Percentiles rank a stretch among this genome's conserved stretches.
Evolutionary conservation across 2,888 invertebrate species (phyloP).

Genomic region (Cerastis rubricosa): DNA sequence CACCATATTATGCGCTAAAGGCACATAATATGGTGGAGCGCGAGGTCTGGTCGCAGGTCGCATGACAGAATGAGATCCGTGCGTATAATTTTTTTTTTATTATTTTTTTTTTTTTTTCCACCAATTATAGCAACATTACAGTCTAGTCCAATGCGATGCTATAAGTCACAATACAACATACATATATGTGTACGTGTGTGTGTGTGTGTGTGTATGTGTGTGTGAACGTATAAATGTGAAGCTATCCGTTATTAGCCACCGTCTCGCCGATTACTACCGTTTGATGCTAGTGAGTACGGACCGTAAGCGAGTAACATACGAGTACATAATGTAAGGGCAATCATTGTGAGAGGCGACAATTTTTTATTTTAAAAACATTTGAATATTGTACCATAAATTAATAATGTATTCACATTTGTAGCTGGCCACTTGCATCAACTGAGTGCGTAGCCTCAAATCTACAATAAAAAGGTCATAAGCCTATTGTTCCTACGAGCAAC

Average conservation of each 20-base stretch:
- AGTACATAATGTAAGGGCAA: not conserved
- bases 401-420: conserved; percentile 20
- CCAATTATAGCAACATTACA: too few relatives aligned
- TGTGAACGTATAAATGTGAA: not conserved
- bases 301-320: not conserved
- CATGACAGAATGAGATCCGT: not conserved
- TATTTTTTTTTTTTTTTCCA: too few relatives aligned
- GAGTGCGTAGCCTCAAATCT: conserved; percentile 18
- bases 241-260: not conserved
- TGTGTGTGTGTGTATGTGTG: too few relatives aligned
- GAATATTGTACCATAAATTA: not conserved
- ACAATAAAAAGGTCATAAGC: conserved; percentile 50
- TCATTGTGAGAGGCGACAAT: not conserved
- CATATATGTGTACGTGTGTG: too few relatives aligned
- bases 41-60: too few relatives aligned
- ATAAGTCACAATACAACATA: too few relatives aligned
- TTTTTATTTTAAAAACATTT: not conserved
- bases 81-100: too few relatives aligned
- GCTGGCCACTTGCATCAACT: conserved; percentile 1
- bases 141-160: too few relatives aligned
- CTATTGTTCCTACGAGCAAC: conserved; percentile 30
- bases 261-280: not conserved
- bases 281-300: not conserved
- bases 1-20: not conserved
- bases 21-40: too few relatives aligned